Evolutionary conservation across 2,113 vertebrate species (phyloP), one percentile per base, ranked within the genome.

Genomic region (Tachuris rubrigastra): DNA sequence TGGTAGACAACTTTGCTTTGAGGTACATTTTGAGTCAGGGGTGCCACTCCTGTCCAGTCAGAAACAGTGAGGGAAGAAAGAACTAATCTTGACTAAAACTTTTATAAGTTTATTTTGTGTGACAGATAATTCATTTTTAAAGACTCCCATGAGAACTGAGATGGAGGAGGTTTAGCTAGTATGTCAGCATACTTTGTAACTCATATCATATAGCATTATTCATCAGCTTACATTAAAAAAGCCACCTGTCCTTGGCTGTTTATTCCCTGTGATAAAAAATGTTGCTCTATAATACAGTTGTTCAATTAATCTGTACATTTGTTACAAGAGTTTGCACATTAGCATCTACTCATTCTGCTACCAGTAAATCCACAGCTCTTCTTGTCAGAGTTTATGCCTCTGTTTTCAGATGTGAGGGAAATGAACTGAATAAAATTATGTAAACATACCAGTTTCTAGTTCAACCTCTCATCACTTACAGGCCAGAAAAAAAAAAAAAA

Each of bases 221-320:
- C 90, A 97, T 55, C 89, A 49, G 42, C 41, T 74, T 81, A 62
- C 63, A 89, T 85, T 96, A 55, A 93, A 97, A 97, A 91, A 76
- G 79, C 82, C 86, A 91, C 94, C 68, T 95, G 80, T 89, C 82
- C 67, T 94, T 85, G 82, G 37, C 44, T 89, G 58, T 53, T 85
- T 93, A 49, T 71, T 93, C 10, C 24, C 87, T 93, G 68, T 69
- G 83, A 85, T 92, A 60, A 95, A 96, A 94, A 96, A 88, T 4
- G 0, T 58, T 95, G n/a, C 39, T 67, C n/a, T 66, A 5, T 67
- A 53, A 55, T 78, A 60, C 33, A 85, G 37, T 91, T 92, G 49
- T 85, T 86, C 87, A 85, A 94, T 96, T 96, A 96, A 95, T 92
- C 53, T 74, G 12, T 93, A 28, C 75, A 77, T 97, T 85, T 79